These are phyloP conservation scores for Plumapathes pennacea DNA, from an alignment of 92 coral and sea anemone species.

Conservation along the genomic window DNA sequence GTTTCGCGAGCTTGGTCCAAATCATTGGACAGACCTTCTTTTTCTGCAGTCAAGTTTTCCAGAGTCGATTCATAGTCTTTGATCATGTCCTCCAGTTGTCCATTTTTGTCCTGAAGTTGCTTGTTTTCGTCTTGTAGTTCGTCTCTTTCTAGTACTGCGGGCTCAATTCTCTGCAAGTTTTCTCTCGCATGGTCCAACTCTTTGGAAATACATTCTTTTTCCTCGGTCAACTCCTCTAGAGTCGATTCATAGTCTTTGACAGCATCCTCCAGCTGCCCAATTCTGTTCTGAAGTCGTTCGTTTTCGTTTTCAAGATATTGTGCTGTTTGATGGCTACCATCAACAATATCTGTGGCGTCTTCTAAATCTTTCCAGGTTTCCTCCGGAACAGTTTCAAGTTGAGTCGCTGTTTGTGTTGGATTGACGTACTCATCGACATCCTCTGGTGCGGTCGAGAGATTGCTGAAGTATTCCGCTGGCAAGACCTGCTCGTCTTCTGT, in stretches of 20 bases:
- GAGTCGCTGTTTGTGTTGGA: not conserved
- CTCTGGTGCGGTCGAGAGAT: slow-evolving; percentile 9
- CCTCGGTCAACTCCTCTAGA: slow-evolving; percentile 19
- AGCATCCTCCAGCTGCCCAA: slow-evolving; percentile 21
- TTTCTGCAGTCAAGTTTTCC: slow-evolving; percentile 20
- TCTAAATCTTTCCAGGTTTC: slow-evolving; percentile 1
- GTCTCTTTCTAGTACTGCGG: too few species aligned
- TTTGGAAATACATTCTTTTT: slow-evolving; percentile 18
- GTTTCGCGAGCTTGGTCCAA: slow-evolving; percentile 17
- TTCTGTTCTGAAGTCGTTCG: slow-evolving; percentile 7
- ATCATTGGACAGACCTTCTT: slow-evolving; percentile 21
- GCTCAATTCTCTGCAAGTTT: not conserved
- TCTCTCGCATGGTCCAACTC: slow-evolving; percentile 27
- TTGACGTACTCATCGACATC: slow-evolving; percentile 15
- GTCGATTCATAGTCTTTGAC: slow-evolving; percentile 14
- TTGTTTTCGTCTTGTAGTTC: slow-evolving; percentile 5
- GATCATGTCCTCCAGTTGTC: slow-evolving; percentile 22
- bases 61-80: slow-evolving; percentile 21
- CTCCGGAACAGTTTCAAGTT: not conserved
- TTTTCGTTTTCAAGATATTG: slow-evolving; percentile 13
- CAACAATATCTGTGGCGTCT: not conserved
- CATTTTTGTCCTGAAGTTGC: not conserved
- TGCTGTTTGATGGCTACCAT: too few species aligned
- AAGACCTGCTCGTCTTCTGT: too few species aligned
- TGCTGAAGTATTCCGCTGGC: slow-evolving; percentile 18